Conservation (phyloP, 2,888 invertebrate genomes). For the Lomographa bimaculata region DNA sequence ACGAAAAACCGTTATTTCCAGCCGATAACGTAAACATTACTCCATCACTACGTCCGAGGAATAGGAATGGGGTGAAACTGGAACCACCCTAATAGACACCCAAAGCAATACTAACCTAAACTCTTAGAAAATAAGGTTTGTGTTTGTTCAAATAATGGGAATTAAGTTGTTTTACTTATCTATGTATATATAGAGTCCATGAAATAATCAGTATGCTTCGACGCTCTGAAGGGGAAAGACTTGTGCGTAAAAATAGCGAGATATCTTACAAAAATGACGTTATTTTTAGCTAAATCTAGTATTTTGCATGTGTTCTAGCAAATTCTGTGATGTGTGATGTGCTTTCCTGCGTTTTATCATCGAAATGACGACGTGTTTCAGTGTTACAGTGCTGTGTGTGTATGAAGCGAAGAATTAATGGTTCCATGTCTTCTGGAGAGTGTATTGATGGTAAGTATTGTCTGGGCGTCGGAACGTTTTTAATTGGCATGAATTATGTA, state of each 20-base stretch:
- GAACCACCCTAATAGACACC: conserved; percentile 35
- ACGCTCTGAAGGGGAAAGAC: conserved; percentile 29
- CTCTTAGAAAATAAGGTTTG: conserved; percentile 9
- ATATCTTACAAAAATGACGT: conserved; percentile 27
- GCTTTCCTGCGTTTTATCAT: conserved; percentile 2
- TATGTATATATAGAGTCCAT: conserved; percentile 53
- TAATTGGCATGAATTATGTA: conserved; percentile 20
- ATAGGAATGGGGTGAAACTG: conserved; percentile 49
- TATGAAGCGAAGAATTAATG: conserved; percentile 24
- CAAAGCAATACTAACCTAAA: conserved; percentile 35
- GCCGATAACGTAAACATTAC: too few relatives aligned
- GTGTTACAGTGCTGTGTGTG: conserved; percentile 22
- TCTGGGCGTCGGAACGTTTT: conserved; percentile 1
- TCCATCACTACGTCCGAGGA: conserved; percentile 25
- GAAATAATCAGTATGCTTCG: conserved; percentile 75
- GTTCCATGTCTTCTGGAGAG: conserved; percentile 23
- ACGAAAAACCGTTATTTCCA: too few relatives aligned
- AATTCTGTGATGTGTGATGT: conserved; percentile 1
- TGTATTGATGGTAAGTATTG: conserved; percentile 35
- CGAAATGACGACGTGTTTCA: conserved; percentile 12
- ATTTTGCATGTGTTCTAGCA: conserved; percentile 12
- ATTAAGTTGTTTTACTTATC: conserved; percentile 64
- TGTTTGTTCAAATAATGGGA: conserved; percentile 29
- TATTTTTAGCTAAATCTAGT: conserved; percentile 19
- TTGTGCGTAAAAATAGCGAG: conserved; percentile 18